phyloP scores from a whole-genome alignment of 2,113 vertebrate species.

The Melanocharis versteri region DNA sequence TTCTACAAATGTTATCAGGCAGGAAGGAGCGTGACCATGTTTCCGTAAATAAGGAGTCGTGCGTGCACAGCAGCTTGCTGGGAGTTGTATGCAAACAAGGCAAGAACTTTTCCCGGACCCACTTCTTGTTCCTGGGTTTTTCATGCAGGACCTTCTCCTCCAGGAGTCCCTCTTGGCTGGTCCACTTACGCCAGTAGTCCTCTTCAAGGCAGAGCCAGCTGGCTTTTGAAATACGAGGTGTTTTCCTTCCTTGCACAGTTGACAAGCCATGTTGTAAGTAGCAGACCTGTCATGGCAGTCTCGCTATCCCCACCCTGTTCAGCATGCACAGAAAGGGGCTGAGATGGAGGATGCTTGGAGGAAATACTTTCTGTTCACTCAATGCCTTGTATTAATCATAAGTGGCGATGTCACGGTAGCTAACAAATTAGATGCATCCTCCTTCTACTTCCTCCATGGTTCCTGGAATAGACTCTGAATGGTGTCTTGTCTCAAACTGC shows the following conservation, averaged over 20 bases:
- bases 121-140: background rate
- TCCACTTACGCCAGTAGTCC: accelerated
- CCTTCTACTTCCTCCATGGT: slow-evolving; percentile 18
- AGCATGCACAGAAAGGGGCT: background rate
- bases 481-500: slow-evolving; percentile 2
- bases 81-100: background rate
- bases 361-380: background rate
- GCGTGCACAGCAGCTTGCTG: accelerated
- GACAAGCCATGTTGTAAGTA: background rate
- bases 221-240: background rate
- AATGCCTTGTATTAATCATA: background rate
- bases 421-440: slow-evolving; percentile 9
- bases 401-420: background rate
- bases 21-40: background rate
- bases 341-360: background rate
- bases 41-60: background rate
- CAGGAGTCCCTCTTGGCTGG: background rate
- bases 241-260: background rate
- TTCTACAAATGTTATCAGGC: background rate
- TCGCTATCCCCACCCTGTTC: background rate
- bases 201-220: background rate
- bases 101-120: background rate
- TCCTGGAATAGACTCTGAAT: slow-evolving; percentile 52
- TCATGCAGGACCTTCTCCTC: background rate
- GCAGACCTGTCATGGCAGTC: background rate